Evolutionary conservation across 2,888 invertebrate genomes (phyloP).

Genomic region (Sericinus montela): DNA sequence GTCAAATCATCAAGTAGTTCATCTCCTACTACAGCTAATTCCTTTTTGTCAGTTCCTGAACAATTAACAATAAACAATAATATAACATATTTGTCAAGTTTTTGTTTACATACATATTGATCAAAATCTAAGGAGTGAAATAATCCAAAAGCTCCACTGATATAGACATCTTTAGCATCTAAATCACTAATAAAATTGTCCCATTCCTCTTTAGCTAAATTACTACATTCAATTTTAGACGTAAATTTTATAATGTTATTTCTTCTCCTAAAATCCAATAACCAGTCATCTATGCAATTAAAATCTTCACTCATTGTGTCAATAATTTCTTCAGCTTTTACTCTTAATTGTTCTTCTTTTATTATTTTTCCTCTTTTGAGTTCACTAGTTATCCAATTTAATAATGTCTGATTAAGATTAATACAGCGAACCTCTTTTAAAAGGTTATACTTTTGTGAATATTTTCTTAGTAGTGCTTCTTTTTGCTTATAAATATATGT

Average conservation of each 20-base stretch:
- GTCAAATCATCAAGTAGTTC: constrained; percentile 27
- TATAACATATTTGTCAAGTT: constrained; percentile 32
- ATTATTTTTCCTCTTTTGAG: constrained; percentile 29
- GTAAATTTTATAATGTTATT: constrained; percentile 35
- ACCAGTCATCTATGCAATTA: constrained; percentile 35
- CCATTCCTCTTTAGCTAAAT: constrained; percentile 26
- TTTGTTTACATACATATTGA: constrained; percentile 29
- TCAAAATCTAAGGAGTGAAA: constrained; percentile 31
- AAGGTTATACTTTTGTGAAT: constrained; percentile 31
- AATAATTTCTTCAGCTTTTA: constrained; percentile 32
- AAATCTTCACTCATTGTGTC: constrained; percentile 31
- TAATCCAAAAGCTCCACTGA: constrained; percentile 34
- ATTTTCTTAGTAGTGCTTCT: constrained; percentile 33
- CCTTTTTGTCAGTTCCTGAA: constrained; percentile 32
- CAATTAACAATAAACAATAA: constrained; percentile 34
- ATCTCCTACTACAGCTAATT: constrained; percentile 33
- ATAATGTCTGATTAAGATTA: constrained; percentile 34
- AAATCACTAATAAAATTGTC: constrained; percentile 26
- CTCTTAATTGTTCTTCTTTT: constrained; percentile 29
- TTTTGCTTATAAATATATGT: constrained; percentile 37
- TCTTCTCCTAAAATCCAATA: constrained; percentile 33
- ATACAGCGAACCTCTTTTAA: constrained; percentile 24
- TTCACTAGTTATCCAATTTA: constrained; percentile 36
- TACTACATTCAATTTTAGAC: constrained; percentile 23
- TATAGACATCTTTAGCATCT: constrained; percentile 31